Evolutionary conservation across 2,113 vertebrate genomes (phyloP).

Genomic region (Eonycteris spelaea): DNA sequence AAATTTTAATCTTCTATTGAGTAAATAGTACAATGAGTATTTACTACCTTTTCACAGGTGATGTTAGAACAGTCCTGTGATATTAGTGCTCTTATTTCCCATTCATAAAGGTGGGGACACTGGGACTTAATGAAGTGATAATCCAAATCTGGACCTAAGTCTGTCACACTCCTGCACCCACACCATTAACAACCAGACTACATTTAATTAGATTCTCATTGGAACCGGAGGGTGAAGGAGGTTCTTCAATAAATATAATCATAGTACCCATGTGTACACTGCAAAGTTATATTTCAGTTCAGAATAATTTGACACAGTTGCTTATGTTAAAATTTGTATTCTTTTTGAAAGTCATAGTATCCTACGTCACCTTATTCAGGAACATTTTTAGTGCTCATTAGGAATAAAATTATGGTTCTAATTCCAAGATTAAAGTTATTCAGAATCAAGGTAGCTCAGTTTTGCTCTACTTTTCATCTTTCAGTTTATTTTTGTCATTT

Average conservation of each 20-base stretch:
- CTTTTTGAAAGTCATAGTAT: not conserved
- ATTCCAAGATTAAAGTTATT: not conserved
- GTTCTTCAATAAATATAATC: not conserved
- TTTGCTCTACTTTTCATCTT: not conserved
- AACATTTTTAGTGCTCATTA: not conserved
- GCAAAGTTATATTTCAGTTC: not conserved
- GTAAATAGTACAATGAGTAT: not conserved
- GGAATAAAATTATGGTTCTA: not conserved
- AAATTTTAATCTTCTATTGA: not conserved
- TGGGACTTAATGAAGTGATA: accelerated
- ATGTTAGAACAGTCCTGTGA: not conserved
- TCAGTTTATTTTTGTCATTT: not conserved
- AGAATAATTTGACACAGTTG: not conserved
- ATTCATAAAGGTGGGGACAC: not conserved
- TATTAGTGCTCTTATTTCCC: too few relatives aligned
- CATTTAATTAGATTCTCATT: not conserved
- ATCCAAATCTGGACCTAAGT: not conserved
- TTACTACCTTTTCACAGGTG: not conserved
- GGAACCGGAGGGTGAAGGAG: not conserved
- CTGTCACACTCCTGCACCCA: too few relatives aligned
- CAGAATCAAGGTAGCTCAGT: not conserved
- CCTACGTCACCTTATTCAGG: not conserved
- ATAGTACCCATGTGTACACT: not conserved
- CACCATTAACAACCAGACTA: too few relatives aligned
- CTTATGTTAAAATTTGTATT: not conserved